Conservation (phyloP, 2,888 invertebrate species). For the Epirrhoe tristata region DNA sequence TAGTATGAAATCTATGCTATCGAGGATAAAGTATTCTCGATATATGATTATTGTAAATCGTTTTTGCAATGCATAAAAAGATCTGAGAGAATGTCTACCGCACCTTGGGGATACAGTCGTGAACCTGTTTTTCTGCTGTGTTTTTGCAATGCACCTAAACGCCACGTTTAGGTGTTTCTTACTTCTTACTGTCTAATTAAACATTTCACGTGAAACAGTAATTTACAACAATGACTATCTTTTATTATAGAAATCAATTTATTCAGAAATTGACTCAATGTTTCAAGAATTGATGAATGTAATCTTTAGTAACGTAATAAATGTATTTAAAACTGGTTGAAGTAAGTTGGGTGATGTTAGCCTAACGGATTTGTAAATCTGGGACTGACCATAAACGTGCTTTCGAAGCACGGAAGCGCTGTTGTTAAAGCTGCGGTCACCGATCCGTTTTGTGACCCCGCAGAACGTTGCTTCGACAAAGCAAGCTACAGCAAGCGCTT, state of each 20-base stretch:
- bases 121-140: too few relatives aligned
- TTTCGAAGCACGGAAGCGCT: too few relatives aligned
- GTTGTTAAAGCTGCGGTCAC: too few relatives aligned
- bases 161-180: too few relatives aligned
- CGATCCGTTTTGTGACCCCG: too few relatives aligned
- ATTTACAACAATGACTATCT: not conserved
- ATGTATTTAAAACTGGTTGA: constrained; percentile 22
- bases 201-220: not conserved
- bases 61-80: too few relatives aligned
- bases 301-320: constrained; percentile 17
- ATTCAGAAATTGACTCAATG: not conserved
- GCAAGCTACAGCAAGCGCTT: not conserved
- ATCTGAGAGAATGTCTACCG: too few relatives aligned
- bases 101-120: too few relatives aligned
- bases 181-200: not conserved
- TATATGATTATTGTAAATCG: not conserved
- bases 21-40: not conserved
- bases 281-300: constrained; percentile 20
- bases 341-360: not conserved
- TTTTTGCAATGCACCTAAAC: too few relatives aligned
- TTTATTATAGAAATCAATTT: not conserved
- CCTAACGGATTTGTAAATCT: not conserved
- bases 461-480: not conserved
- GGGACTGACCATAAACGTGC: too few relatives aligned
- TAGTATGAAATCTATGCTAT: constrained; percentile 7